These are phyloP conservation scores for Oreochromis grahami DNA, from an alignment of 2,797 vertebrate genomes.

Conservation along the genomic window DNA sequence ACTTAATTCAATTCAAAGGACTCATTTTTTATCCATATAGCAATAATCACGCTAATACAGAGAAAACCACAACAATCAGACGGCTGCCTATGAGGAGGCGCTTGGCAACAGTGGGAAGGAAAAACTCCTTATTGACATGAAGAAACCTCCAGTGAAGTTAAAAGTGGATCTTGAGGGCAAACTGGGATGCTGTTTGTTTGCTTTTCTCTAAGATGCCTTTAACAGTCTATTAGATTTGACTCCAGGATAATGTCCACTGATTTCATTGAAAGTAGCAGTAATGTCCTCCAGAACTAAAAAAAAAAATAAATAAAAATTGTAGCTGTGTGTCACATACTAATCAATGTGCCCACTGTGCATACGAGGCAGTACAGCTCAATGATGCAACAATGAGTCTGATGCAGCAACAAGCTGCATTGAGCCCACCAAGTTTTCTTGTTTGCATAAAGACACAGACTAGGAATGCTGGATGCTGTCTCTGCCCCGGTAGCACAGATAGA, in stretches of 20 bases:
- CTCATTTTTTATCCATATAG: neutral
- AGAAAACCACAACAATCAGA: neutral
- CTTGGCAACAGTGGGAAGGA: neutral
- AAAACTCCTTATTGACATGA: neutral
- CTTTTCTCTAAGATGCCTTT: neutral
- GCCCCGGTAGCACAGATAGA: neutral
- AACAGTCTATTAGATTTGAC: neutral
- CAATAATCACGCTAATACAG: rapidly evolving
- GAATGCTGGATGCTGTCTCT: neutral
- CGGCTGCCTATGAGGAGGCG: rapidly evolving
- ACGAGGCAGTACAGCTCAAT: neutral
- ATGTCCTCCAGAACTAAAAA: neutral
- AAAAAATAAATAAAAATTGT: neutral
- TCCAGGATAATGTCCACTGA: neutral
- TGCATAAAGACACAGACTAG: neutral
- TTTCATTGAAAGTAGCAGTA: neutral
- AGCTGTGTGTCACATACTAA: neutral
- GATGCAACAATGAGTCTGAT: neutral
- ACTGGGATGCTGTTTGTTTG: neutral
- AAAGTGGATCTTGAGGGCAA: neutral
- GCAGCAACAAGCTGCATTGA: slow-evolving; percentile 4
- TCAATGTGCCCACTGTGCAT: neutral
- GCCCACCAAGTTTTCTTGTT: neutral
- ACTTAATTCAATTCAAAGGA: neutral
- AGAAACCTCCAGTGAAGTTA: neutral